Evolutionary conservation across 1,140 invertebrate genomes (phyloP).

Genomic region (Aphis craccivora): DNA sequence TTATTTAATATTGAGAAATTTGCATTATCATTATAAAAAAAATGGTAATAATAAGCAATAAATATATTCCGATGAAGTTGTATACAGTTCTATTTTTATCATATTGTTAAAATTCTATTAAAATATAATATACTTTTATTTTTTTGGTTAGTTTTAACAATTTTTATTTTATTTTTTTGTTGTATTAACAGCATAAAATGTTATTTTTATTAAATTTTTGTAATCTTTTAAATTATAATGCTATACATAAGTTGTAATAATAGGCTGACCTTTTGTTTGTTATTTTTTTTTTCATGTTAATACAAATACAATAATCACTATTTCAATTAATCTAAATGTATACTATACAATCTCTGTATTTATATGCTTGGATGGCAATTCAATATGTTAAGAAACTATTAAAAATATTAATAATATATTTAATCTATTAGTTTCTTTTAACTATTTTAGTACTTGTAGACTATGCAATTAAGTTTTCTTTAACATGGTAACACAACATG

Average conservation of each 20-base stretch:
- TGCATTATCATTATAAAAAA: no score
- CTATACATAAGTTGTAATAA: neutral
- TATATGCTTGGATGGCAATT: neutral
- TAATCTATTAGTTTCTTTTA: slow-evolving; percentile 23
- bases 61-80: neutral
- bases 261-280: neutral
- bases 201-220: neutral
- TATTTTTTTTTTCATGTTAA: neutral
- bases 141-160: neutral
- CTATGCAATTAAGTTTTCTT: slow-evolving; percentile 25
- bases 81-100: neutral
- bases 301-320: neutral
- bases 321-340: slow-evolving; percentile 13
- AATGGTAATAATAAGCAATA: neutral
- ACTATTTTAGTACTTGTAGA: slow-evolving; percentile 13
- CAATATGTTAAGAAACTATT: neutral
- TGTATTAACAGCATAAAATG: neutral
- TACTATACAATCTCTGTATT: neutral
- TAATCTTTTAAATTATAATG: neutral
- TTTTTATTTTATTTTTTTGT: neutral
- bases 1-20: no score
- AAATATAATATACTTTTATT: neutral
- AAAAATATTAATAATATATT: slow-evolving; percentile 28
- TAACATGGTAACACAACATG: neutral
- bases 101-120: neutral